Conservation (phyloP, 2,113 vertebrate genomes). For the Sylvia atricapilla region DNA sequence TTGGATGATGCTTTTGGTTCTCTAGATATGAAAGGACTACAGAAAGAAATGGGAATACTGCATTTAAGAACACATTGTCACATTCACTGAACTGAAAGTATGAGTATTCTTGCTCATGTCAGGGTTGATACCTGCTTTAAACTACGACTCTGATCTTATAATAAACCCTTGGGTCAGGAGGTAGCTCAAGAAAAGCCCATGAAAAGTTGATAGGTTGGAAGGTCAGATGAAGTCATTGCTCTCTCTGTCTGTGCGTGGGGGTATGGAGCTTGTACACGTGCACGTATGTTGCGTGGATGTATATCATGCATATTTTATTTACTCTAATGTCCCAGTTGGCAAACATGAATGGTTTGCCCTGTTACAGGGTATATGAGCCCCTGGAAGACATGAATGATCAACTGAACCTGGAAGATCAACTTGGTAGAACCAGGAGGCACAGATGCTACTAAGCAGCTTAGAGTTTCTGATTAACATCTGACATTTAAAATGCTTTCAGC, state of each 20-base stretch:
- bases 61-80: neutral
- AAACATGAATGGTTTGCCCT: neutral
- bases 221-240: neutral
- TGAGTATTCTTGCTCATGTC: neutral
- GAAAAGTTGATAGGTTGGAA: neutral
- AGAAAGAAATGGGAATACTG: neutral
- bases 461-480: neutral
- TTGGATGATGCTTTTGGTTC: neutral
- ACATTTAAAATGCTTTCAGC: neutral
- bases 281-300: fast-evolving
- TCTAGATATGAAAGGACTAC: neutral
- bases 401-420: neutral
- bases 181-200: neutral
- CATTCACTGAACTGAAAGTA: neutral
- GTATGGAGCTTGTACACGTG: fast-evolving
- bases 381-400: neutral
- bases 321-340: neutral
- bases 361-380: neutral
- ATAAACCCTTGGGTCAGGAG: neutral
- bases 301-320: neutral
- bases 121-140: neutral
- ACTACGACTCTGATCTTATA: neutral
- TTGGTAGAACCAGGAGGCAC: neutral
- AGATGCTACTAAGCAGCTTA: neutral
- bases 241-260: neutral